A percentile compares a stretch with the other conserved stretches of the same genome.
Evolutionary conservation across 2,888 invertebrate species (phyloP).

Genomic region (Pilophorus perplexus): DNA sequence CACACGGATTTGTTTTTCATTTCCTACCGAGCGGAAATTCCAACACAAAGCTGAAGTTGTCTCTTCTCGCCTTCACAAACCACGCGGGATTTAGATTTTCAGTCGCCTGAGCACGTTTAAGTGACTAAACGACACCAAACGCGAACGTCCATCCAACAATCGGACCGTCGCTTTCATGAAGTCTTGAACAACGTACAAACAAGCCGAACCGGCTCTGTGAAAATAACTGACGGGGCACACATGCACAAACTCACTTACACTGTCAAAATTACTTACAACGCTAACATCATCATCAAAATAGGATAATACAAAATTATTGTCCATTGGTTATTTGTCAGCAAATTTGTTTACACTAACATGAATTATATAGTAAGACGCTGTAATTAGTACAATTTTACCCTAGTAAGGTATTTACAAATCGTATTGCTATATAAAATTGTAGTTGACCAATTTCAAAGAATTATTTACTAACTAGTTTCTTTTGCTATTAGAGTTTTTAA

Average conservation of each 20-base stretch:
- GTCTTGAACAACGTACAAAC: no score
- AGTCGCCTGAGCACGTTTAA: no score
- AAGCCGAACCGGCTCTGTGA: no score
- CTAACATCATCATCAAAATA: conserved; percentile 27
- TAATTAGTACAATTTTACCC: conserved; percentile 23
- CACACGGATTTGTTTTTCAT: no score
- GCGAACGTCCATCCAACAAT: no score
- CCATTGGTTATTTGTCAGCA: conserved; percentile 40
- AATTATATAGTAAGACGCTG: conserved; percentile 23
- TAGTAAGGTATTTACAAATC: conserved; percentile 38
- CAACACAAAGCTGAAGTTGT: no score
- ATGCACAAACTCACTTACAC: conserved; percentile 31
- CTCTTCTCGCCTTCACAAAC: no score
- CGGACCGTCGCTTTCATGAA: no score
- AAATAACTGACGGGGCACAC: conserved; percentile 7
- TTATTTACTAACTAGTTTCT: conserved; percentile 11
- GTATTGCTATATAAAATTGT: conserved; percentile 31
- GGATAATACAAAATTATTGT: conserved; percentile 41
- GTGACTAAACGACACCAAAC: no score
- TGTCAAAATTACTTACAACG: conserved; percentile 3
- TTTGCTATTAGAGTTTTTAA: conserved; percentile 16
- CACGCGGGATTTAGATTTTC: no score
- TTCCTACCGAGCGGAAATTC: no score
- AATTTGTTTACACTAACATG: conserved; percentile 34
- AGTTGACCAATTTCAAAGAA: conserved; percentile 25